Conservation (phyloP, 2,888 invertebrate genomes). For the Cantharis rustica region DNA sequence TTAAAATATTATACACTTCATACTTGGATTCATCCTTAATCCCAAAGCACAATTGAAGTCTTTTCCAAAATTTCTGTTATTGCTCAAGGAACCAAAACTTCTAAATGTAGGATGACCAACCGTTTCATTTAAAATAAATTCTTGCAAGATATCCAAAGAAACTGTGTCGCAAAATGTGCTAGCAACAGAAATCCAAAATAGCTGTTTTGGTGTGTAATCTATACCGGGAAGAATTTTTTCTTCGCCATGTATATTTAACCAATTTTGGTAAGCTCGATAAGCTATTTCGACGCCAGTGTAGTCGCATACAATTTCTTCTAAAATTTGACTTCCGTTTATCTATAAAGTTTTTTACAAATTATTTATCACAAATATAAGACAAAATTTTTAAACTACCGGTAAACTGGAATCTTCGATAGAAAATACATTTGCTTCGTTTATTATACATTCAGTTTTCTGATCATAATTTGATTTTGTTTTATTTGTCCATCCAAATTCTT, state of each 20-base stretch:
- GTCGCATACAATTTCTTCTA: slow-evolving; percentile 93
- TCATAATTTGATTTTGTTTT: slow-evolving; percentile 4
- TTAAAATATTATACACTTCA: slow-evolving; percentile 58
- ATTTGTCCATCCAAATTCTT: slow-evolving; percentile 6
- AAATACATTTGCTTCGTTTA: slow-evolving; percentile 10
- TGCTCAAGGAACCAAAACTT: slow-evolving; percentile 63
- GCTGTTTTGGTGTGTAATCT: slow-evolving; percentile 54
- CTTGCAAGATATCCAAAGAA: slow-evolving; percentile 49
- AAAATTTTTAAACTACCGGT: background rate
- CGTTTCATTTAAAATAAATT: slow-evolving; percentile 49
- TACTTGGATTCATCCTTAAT: slow-evolving; percentile 64
- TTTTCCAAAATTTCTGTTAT: slow-evolving; percentile 63
- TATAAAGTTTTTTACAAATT: slow-evolving; percentile 51
- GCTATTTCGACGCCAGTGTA: slow-evolving; percentile 93
- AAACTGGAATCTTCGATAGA: slow-evolving; percentile 7
- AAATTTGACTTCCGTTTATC: slow-evolving; percentile 89
- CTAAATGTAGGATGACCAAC: slow-evolving; percentile 60
- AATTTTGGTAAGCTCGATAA: slow-evolving; percentile 56
- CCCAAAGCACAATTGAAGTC: slow-evolving; percentile 65
- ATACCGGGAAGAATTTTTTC: slow-evolving; percentile 49
- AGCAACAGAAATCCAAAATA: slow-evolving; percentile 65
- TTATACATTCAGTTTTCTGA: slow-evolving; percentile 9
- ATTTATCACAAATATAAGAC: background rate
- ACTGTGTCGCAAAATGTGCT: slow-evolving; percentile 64
- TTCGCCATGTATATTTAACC: slow-evolving; percentile 47